phyloP scores from a whole-genome alignment of 2,797 vertebrate genomes.

The Dipus sagitta region DNA sequence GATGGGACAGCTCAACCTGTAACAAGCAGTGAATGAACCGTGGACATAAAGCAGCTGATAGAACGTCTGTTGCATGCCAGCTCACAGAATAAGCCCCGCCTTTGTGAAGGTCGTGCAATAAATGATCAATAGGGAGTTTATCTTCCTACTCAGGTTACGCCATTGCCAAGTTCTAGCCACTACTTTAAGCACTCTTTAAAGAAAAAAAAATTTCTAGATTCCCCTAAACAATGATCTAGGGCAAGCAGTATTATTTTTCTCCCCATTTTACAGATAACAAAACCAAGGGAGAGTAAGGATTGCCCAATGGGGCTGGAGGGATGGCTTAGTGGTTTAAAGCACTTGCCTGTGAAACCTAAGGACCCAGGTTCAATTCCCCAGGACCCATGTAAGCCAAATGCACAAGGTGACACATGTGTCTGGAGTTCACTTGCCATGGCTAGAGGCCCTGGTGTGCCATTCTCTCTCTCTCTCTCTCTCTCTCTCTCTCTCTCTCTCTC shows the following conservation, averaged over 20 bases:
- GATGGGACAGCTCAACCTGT: not conserved
- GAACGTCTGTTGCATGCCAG: not conserved
- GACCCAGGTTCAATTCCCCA: too few relatives aligned
- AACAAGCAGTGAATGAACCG: not conserved
- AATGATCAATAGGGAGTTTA: not conserved
- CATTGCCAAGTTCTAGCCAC: not conserved
- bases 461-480: too few relatives aligned
- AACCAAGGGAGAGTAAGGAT: not conserved
- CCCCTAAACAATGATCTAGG: not conserved
- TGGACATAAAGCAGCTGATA: not conserved
- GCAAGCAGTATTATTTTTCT: not conserved
- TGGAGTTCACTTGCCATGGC: too few relatives aligned
- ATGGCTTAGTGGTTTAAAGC: too few relatives aligned
- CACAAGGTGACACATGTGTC: too few relatives aligned
- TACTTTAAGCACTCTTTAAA: too few relatives aligned
- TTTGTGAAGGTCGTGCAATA: rapidly evolving
- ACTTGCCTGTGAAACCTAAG: too few relatives aligned
- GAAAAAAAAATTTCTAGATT: not conserved
- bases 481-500: too few relatives aligned
- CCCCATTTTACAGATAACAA: not conserved
- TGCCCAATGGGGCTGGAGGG: too few relatives aligned
- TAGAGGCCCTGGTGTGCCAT: too few relatives aligned
- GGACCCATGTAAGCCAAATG: too few relatives aligned
- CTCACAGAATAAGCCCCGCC: too few relatives aligned
- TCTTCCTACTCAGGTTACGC: not conserved